Evolutionary conservation across 1,140 invertebrate genomes (phyloP), one percentile per base, ranked within the genome.

Genomic region (Dryas iulia): DNA sequence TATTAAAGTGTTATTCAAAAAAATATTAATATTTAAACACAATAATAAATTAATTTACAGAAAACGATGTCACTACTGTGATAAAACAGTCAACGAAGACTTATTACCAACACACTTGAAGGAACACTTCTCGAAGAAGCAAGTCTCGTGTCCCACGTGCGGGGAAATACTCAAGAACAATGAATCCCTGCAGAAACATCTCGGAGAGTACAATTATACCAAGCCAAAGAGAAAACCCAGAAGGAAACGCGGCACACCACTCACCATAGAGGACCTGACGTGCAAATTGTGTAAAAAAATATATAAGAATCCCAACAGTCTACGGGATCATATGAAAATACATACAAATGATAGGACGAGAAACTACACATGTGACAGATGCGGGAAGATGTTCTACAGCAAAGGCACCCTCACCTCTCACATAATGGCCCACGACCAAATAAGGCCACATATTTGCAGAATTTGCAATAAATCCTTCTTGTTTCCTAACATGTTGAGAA

Each of bases 381-480:
- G 89, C 26, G 89, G 89, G 0, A 91, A 91, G 75, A 81, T 81
- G 70, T 91, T 89, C 59, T 83, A 74, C 33, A 87, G 83, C 39
- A 89, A 89, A 69, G 79, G 79, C 3, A 87, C 76, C 18, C 59
- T 90, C 4, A 79, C 76, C 0, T 94, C 94, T 54, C 94, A 95
- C 63, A 92, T 94, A 52, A 92, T 93, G 33, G 93, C 94, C 21
- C 95, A 95, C 75, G 94, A 94, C n/a, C 93, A 96, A 10, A 93
- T 94, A 21, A 95, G 96, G 82, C 95, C 95, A 0, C 95, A 96
- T 85, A 93, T 95, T 65, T 97, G 96, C 82, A 93, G 94, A 58
- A 94, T 95, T 31, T 97, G 96, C 77, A 94, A 95, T 12, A 92
- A 94, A 72, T 93, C 94, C 0, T 92, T 92, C 33, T 74, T 85